Conservation (phyloP, 2,888 invertebrate species). For the Sinentomon sp. region DNA sequence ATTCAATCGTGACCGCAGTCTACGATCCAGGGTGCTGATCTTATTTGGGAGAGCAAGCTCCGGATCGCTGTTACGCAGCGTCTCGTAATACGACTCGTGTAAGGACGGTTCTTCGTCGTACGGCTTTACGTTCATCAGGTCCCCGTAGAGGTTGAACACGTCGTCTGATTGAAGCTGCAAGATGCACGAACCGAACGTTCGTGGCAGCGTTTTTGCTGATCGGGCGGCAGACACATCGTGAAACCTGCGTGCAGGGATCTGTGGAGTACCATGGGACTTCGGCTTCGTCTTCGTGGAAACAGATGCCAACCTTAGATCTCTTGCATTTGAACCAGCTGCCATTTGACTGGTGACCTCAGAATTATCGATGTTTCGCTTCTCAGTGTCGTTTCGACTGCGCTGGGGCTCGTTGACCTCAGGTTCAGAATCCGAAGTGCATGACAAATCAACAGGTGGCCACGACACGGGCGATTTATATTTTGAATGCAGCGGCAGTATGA, state of each 20-base stretch:
- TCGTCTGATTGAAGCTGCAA: slow-evolving; percentile 28
- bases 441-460: neutral
- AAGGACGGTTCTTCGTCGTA: slow-evolving; percentile 50
- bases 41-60: slow-evolving; percentile 55
- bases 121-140: slow-evolving; percentile 64
- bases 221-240: too few relatives aligned
- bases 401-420: too few relatives aligned
- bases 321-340: too few relatives aligned
- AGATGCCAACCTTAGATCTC: too few relatives aligned
- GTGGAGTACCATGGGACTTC: slow-evolving; percentile 34
- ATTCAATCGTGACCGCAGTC: slow-evolving; percentile 52
- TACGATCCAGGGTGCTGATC: slow-evolving; percentile 49
- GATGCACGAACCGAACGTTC: slow-evolving; percentile 29
- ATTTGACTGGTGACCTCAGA: too few relatives aligned
- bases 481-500: slow-evolving; percentile 54
- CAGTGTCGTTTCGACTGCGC: too few relatives aligned
- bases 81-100: slow-evolving; percentile 38
- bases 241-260: too few relatives aligned
- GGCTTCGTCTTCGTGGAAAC: too few relatives aligned
- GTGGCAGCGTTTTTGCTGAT: slow-evolving; percentile 48
- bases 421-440: too few relatives aligned
- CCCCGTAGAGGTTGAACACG: slow-evolving; percentile 66
- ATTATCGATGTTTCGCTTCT: too few relatives aligned
- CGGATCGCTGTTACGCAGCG: slow-evolving; percentile 49
- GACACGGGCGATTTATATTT: too few relatives aligned